Conservation (phyloP, 2,113 vertebrate genomes). For the Hiodon tergisus region DNA sequence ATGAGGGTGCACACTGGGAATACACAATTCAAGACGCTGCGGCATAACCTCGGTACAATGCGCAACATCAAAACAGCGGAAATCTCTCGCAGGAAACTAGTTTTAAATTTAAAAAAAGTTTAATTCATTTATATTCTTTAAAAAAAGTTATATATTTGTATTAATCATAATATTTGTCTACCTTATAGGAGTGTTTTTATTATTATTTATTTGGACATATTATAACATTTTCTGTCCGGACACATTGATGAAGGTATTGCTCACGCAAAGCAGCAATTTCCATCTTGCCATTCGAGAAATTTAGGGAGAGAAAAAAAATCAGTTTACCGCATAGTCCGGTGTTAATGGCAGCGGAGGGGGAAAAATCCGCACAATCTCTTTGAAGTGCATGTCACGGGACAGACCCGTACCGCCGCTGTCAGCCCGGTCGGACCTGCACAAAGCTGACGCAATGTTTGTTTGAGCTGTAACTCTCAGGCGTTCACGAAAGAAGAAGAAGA, state of each 20-base stretch:
- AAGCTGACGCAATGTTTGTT: neutral
- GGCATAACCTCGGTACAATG: constrained; percentile 1
- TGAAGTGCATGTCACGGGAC: neutral
- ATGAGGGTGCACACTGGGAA: neutral
- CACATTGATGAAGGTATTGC: neutral
- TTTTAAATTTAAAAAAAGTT: too few species aligned
- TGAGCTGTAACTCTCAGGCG: neutral
- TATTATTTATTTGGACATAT: too few species aligned
- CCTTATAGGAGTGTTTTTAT: too few species aligned
- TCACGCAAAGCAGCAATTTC: neutral
- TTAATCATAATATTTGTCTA: too few species aligned
- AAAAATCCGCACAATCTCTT: neutral
- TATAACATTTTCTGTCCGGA: too few species aligned
- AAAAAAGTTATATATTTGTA: too few species aligned
- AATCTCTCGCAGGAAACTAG: too few species aligned
- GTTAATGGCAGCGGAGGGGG: neutral
- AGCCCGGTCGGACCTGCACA: neutral
- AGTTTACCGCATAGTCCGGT: neutral
- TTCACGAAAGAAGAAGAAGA: too few species aligned
- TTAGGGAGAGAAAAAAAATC: neutral
- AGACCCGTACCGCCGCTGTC: neutral
- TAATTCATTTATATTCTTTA: too few species aligned
- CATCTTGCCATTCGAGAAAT: neutral
- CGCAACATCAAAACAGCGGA: neutral
- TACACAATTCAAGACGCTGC: neutral